A percentile compares a stretch with the other conserved stretches of the same genome.
Evolutionary conservation across 2,888 invertebrate species (phyloP).

Genomic region (Conchocele bisecta): DNA sequence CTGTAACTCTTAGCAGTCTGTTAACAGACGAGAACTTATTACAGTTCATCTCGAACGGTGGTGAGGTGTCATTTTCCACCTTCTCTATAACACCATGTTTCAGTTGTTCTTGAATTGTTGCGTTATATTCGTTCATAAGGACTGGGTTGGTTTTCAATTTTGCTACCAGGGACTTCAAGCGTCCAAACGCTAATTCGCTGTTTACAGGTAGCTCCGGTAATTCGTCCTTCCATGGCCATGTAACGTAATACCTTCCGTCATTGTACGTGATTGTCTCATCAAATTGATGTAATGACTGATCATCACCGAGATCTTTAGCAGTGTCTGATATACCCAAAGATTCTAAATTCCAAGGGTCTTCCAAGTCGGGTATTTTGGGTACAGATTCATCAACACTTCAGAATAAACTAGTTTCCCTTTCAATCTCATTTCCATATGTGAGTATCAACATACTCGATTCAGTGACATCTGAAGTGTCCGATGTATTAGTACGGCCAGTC

Average conservation of each 20-base stretch:
- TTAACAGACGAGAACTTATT: neutral
- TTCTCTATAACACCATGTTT: constrained; percentile 34
- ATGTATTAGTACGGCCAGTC: constrained; percentile 8
- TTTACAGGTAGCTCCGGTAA: constrained; percentile 15
- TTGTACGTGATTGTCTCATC: constrained; percentile 15
- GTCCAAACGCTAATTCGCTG: constrained; percentile 15
- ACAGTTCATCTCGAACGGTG: neutral
- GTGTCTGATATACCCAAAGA: constrained; percentile 15
- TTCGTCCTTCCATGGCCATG: constrained; percentile 35
- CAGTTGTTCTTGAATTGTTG: constrained; percentile 22
- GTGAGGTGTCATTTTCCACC: neutral
- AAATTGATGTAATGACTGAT: constrained; percentile 2
- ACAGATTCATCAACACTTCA: neutral
- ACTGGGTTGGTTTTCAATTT: constrained; percentile 14
- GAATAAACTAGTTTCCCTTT: neutral
- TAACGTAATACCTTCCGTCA: constrained; percentile 19
- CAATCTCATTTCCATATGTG: neutral
- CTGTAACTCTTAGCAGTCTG: neutral
- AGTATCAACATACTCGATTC: constrained; percentile 5
- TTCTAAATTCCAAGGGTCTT: constrained; percentile 31
- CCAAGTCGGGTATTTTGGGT: constrained; percentile 17
- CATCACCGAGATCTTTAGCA: constrained; percentile 6
- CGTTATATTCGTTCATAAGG: constrained; percentile 8
- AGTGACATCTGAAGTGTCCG: neutral
- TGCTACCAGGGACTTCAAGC: constrained; percentile 19